Percentiles rank a stretch among this genome's conserved stretches.
Evolutionary conservation across 2,888 invertebrate species (phyloP).

Genomic region (Doris montereyensis): DNA sequence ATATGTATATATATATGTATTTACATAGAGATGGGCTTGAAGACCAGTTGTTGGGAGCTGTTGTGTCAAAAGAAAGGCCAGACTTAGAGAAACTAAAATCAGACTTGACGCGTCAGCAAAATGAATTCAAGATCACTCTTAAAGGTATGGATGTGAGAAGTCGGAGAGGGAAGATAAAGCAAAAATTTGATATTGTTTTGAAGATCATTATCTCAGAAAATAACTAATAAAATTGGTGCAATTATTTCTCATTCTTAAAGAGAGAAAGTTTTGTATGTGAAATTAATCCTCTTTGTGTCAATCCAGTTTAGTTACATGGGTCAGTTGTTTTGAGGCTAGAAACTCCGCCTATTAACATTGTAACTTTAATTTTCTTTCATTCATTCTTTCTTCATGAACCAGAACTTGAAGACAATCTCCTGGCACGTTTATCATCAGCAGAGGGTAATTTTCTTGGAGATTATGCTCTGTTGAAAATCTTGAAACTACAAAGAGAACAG

Average conservation of each 20-base stretch:
- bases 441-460: slow-evolving; percentile 95
- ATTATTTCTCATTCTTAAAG: too few species aligned
- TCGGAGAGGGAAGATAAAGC: neutral
- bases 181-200: too few species aligned
- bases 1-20: too few species aligned
- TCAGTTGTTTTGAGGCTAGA: too few species aligned
- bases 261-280: too few species aligned
- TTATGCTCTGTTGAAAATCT: slow-evolving; percentile 94
- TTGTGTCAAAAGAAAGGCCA: slow-evolving; percentile 95
- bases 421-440: slow-evolving; percentile 91
- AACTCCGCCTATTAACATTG: too few species aligned
- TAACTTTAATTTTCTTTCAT: too few species aligned
- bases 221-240: too few species aligned
- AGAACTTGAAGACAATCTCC: slow-evolving; percentile 90
- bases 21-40: slow-evolving; percentile 92
- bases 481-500: slow-evolving; percentile 95
- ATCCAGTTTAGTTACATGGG: too few species aligned
- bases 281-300: too few species aligned
- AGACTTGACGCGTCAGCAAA: slow-evolving; percentile 94
- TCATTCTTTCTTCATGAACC: too few species aligned
- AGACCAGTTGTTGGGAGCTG: slow-evolving; percentile 95
- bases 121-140: slow-evolving; percentile 95
- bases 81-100: slow-evolving; percentile 96
- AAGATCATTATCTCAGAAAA: too few species aligned
- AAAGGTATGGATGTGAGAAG: slow-evolving; percentile 75